Percentiles rank a stretch among this genome's conserved stretches.
Evolutionary conservation across 2,888 invertebrate genomes (phyloP).

Genomic region (Bugulina stolonifera): DNA sequence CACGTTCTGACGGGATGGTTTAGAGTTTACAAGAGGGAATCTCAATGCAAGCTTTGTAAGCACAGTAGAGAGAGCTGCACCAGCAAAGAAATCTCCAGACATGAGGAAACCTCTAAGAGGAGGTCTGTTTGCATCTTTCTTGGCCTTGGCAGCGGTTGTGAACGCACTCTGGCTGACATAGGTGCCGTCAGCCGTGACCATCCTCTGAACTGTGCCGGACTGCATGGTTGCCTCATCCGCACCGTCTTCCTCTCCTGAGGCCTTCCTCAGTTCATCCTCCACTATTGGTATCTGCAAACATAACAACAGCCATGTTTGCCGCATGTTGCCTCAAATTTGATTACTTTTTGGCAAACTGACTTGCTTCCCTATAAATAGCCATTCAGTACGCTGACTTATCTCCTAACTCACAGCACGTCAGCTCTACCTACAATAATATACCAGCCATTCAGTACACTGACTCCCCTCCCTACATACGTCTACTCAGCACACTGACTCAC

Average conservation of each 20-base stretch:
- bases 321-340: no score
- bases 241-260: slow-evolving; percentile 64
- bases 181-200: slow-evolving; percentile 97
- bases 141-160: slow-evolving; percentile 59
- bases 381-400: no score
- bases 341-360: no score
- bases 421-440: no score
- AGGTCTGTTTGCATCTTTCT: slow-evolving; percentile 59
- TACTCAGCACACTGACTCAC: neutral
- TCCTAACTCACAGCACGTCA: no score
- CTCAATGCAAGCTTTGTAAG: slow-evolving; percentile 82
- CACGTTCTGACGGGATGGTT: slow-evolving; percentile 52
- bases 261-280: slow-evolving; percentile 62
- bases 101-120: slow-evolving; percentile 79
- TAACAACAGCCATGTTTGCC: no score
- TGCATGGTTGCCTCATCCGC: slow-evolving; percentile 41
- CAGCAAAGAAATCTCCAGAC: slow-evolving; percentile 93
- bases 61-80: slow-evolving; percentile 82
- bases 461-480: no score
- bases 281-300: slow-evolving; percentile 58
- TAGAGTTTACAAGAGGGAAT: slow-evolving; percentile 56
- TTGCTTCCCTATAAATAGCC: no score
- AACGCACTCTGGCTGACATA: slow-evolving; percentile 98
- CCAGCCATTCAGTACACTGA: no score
- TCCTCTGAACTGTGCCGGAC: slow-evolving; percentile 57